Base-by-base conservation (phyloP, 2,113 vertebrate species). In the Caloenas nicobarica region DNA sequence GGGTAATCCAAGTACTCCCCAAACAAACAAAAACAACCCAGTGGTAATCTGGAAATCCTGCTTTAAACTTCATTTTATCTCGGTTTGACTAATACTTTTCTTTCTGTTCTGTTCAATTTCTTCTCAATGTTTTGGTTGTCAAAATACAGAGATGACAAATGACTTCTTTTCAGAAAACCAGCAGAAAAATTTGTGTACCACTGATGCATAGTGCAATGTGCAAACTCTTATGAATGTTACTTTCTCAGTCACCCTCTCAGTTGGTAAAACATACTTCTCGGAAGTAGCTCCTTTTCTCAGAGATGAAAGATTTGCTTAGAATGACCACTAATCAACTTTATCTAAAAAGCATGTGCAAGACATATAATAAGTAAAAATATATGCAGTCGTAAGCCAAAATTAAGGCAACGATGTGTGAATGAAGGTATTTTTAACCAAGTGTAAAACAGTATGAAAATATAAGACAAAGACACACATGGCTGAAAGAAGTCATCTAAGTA, bases 1-100 rank as follows among this genome's bases (percentile, higher is more conserved):
- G 36, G 57, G 76, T 72, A 80, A 12, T 76, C 18, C 44, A 82
- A 89, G 62, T 16, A 44, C 9, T 69, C 40, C 77, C 16, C 70
- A 79, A 69, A 64, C 23, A 71, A 92, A 62, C 16, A 94, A 85
- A 82, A 81, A 17, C 58, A 85, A 31, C 38, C 33, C 62, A 65
- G 61, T 64, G 61, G 57, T 82, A 91, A 95, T 76, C 73, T 82
- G 57, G 48, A 91, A 86, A 79, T 88, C 62, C 53, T 1, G 5
- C 88, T 96, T 94, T 95, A 84, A 82, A 88, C 89, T 97, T 93
- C 89, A 61, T 91, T 96, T 96, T 86, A 69, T 95, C 95, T 91
- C 78, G 74, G 81, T 89, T 97, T 95, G 88, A 88, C 85, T 79
- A 93, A 50, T 70, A 51, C 51, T 94, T 94, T 79, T 87, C 66